Percentiles rank a stretch among this genome's conserved stretches.
phyloP scores from a whole-genome alignment of 2,888 invertebrate genomes.

The Athripsodes cinereus region DNA sequence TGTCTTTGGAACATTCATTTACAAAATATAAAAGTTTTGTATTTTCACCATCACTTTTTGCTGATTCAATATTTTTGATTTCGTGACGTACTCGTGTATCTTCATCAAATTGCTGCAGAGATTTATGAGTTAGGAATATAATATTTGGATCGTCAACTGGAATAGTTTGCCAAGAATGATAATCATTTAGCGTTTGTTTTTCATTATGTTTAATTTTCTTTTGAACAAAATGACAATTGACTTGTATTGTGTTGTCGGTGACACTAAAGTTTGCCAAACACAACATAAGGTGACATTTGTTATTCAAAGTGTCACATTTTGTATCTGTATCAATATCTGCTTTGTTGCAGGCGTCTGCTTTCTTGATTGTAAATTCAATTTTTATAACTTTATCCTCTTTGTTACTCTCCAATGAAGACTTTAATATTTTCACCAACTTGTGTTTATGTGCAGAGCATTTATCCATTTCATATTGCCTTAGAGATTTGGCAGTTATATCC shows the following conservation, averaged over 20 bases:
- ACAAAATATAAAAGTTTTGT: constrained; percentile 33
- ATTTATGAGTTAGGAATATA: constrained; percentile 6
- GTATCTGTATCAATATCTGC: constrained; percentile 33
- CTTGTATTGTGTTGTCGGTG: too few species aligned
- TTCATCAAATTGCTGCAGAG: not conserved
- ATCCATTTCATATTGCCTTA: constrained; percentile 30
- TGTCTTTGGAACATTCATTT: constrained; percentile 26
- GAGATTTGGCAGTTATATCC: constrained; percentile 31
- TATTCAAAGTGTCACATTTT: constrained; percentile 32
- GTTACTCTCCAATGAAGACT: constrained; percentile 37
- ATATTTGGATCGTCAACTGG: not conserved
- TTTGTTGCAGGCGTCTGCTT: constrained; percentile 26
- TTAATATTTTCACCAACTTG: constrained; percentile 33
- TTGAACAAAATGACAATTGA: too few species aligned
- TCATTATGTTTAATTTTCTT: too few species aligned
- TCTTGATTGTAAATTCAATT: constrained; percentile 29
- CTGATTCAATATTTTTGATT: not conserved
- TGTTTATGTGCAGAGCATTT: constrained; percentile 24
- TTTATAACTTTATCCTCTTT: constrained; percentile 23
- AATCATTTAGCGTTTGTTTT: too few species aligned
- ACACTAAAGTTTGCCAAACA: not conserved
- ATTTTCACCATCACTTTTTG: not conserved
- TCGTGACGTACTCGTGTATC: not conserved
- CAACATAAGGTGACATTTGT: not conserved
- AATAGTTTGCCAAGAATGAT: too few species aligned